Base-by-base conservation (phyloP, 2,113 vertebrate genomes). In the Saguinus midas region DNA sequence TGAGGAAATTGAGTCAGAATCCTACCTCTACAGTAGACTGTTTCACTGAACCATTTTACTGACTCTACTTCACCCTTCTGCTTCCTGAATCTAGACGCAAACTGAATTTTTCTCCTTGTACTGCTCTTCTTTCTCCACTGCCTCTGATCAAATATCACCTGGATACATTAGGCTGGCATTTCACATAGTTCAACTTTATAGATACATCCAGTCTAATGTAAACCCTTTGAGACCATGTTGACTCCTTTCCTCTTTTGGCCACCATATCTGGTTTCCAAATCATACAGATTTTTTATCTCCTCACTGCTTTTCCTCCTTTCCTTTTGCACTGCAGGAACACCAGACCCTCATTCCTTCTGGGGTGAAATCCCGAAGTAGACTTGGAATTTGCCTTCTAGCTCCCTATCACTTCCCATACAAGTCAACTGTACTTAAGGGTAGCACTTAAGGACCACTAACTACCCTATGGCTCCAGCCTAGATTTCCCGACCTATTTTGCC, bases 401-500 rank as follows among this genome's bases (percentile, higher is more conserved):
- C 17, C 21, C 17, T 61, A 1, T 72, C 2, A 21, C 72, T 76
- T 92, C 64, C 64, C 82, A 17, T 4, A 70, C 0, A 23, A 43
- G 18, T 78, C 35, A 48, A 8, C 27, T 40, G 0, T 37, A 40
- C 21, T 43, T 70, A 57, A 82, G 68, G 18, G 9, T 37, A 45
- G 23, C n/a, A 14, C 25, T 82, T 68, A 64, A 61, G 81, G 45
- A 48, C 25, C 70, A 29, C 32, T 35, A 55, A 84, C 8, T 40
- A 3, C 13, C 7, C 21, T 5, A 0, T 7, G 8, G 14, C 48
- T 25, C 25, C 25, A 27, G 8, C 32, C 14, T 68, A 25, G 43
- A 43, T 82, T 75, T 90, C 43, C 64, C 55, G 78, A 40, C 57
- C 57, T 14, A 1, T 25, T n/a, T 91, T 84, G 48, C 12, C 32